Conservation (phyloP, 2,797 vertebrate species). For the Danio kyathit region DNA sequence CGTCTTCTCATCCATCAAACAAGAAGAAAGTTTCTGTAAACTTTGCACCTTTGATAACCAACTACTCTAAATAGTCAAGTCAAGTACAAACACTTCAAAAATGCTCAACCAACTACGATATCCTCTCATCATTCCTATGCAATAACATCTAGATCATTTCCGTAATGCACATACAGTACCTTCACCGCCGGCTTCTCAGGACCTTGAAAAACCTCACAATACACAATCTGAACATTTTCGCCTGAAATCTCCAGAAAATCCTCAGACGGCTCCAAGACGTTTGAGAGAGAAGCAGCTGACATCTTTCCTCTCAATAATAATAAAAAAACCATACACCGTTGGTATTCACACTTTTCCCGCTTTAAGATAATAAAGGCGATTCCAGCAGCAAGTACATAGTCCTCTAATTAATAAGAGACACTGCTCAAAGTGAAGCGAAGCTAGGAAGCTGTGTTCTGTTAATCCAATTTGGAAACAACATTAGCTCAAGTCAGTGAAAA, state of each 20-base stretch:
- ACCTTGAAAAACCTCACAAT: constrained; percentile 61
- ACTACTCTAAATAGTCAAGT: background rate
- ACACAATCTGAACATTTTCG: constrained; percentile 57
- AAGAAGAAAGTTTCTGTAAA: background rate
- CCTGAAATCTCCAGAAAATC: constrained; percentile 52
- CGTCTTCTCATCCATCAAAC: background rate
- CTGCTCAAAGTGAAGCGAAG: constrained; percentile 39
- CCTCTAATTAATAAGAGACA: constrained; percentile 40
- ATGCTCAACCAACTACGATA: no score
- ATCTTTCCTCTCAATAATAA: background rate
- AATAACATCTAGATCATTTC: background rate
- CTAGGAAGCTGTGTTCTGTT: constrained; percentile 49
- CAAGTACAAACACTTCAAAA: constrained; percentile 3
- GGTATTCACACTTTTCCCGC: background rate
- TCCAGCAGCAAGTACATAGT: constrained; percentile 5
- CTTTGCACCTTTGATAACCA: background rate
- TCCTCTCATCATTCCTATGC: background rate
- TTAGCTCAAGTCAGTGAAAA: constrained; percentile 57
- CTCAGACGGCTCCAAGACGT: constrained; percentile 47
- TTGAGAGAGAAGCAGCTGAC: constrained; percentile 19
- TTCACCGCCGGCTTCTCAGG: constrained; percentile 50
- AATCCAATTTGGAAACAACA: constrained; percentile 61
- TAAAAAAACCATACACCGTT: constrained; percentile 7
- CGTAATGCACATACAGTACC: constrained; percentile 22
- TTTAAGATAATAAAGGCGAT: constrained; percentile 21